Base-by-base conservation (phyloP, 2,888 invertebrate genomes). In the Gonocerus acuteangulatus region DNA sequence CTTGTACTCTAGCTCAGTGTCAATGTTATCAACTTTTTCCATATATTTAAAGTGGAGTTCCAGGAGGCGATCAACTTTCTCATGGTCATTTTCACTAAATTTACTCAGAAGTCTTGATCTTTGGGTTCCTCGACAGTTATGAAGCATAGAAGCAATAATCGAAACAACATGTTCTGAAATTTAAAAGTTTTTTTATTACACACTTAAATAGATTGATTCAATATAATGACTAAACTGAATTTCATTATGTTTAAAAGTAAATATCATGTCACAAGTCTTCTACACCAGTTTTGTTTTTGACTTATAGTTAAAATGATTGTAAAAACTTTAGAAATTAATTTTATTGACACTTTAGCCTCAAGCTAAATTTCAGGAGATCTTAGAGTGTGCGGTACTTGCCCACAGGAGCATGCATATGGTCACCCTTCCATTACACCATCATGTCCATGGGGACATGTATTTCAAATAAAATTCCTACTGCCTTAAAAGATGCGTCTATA, bases 11-110 rank as follows among this genome's bases (percentile, higher is more conserved):
- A 92, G 85, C 69, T 83, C 82, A 18, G 82, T 82, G 74, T 95
- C 94, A 1, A 89, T 82, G 51, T 82, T 77, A 70, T 93, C 87
- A 0, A 96, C 92, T 77, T 93, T 93, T 70, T 93, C 93, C 73
- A 93, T 80, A 75, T 96, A 99, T 73, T 96, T 95, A 72, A 97
- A 92, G 76, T 99, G 96, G 65, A 99, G 77, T 74, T 99, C 99
- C 73, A 99, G 79, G 45, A 99, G 78, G 64, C 99, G 78, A 74
- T 99, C 99, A 0, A 99, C 93, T 77, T 99, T 99, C 74, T 97
- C 97, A 70, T 93, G 89, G 74, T 99, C 97, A 72, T 95, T 95
- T 76, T 99, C 99, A 0, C 88, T 88, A 73, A 99, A 99, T 78
- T 99, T 99, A 68, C 88, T 87, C 15, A 99, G 76, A 58, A 99